These are phyloP conservation scores for Toxotes lorentzi DNA, from an alignment of 2,797 vertebrate genomes.

Conservation along the genomic window DNA sequence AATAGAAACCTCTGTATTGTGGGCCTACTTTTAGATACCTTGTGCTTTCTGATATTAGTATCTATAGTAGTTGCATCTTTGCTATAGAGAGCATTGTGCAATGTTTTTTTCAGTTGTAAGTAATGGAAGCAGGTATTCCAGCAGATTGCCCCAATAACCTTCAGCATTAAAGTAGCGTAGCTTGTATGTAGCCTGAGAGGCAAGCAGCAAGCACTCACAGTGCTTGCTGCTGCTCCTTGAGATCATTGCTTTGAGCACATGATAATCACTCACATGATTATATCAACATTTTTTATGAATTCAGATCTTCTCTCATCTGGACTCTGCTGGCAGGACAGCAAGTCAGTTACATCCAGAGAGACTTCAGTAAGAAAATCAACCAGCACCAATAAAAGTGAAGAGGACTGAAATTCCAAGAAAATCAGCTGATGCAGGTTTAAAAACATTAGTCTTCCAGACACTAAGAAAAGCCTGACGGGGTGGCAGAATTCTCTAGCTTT, in stretches of 20 bases:
- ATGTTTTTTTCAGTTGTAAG: background rate
- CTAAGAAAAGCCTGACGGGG: background rate
- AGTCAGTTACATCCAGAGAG: background rate
- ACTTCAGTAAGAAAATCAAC: background rate
- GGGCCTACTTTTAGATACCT: background rate
- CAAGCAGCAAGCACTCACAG: background rate
- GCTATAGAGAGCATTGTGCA: background rate
- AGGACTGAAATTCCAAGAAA: background rate
- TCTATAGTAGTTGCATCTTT: background rate
- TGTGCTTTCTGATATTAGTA: background rate
- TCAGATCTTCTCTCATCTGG: background rate
- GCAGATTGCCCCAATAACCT: too few species aligned
- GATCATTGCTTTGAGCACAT: background rate
- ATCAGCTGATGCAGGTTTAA: background rate
- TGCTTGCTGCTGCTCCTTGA: background rate
- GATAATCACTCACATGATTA: background rate
- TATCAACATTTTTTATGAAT: background rate
- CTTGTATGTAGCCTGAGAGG: background rate
- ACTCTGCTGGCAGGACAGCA: background rate
- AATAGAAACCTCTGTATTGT: background rate
- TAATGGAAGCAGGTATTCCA: background rate
- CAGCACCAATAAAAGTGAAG: background rate
- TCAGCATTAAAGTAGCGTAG: too few species aligned
- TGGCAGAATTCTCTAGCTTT: slow-evolving; percentile 25
- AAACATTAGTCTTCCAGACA: background rate